Evolutionary conservation across 2,797 vertebrate genomes (phyloP), one percentile per base, ranked within the genome.

Genomic region (Macropus fuliginosus): DNA sequence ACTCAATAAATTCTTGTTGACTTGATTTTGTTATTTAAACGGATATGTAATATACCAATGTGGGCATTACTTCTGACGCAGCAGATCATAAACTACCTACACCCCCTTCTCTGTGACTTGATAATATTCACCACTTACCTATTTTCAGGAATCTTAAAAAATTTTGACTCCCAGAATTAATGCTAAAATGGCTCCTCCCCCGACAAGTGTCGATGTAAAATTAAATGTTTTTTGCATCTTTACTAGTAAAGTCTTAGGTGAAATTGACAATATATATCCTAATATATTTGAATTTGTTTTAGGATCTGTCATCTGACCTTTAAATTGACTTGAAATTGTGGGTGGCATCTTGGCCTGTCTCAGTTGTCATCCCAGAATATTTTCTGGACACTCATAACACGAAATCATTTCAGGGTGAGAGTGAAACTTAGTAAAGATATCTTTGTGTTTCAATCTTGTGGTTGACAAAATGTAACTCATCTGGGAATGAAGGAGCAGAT

Each of bases 341-440:
- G 55, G 27, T 89, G 2, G 4, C 90, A 1, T 55, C 34, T 91
- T 90, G 10, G 62, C n/a, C 46, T 34, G 55, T 92, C 89, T 94
- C 56, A 52, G 0, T 92, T 95, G 56, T 91, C 29, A 55, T 96
- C 96, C 27, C 55, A 89, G 62, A 40, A 1, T 90, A 96, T 62
- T 54, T 90, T 40, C 34, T 95, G 34, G 95, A 95, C 90, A 40
- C 50, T 18, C 59, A 56, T 91, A 94, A 52, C 1, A 3, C 10
- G 11, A 91, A 93, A 96, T 95, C 66, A 90, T 90, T 66, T 95
- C 27, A 46, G 91, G 94, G 55, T 91, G 11, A 52, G 46, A 92
- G 2, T 56, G 40, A 6, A 50, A 94, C 50, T 93, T 97, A 89
- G 89, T 93, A 46, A 95, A 90, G 55, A 27, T 90, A 46, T 89